These are phyloP conservation scores for human DNA, from an alignment of 2,113 vertebrate genomes.

Conservation along the genomic window DNA sequence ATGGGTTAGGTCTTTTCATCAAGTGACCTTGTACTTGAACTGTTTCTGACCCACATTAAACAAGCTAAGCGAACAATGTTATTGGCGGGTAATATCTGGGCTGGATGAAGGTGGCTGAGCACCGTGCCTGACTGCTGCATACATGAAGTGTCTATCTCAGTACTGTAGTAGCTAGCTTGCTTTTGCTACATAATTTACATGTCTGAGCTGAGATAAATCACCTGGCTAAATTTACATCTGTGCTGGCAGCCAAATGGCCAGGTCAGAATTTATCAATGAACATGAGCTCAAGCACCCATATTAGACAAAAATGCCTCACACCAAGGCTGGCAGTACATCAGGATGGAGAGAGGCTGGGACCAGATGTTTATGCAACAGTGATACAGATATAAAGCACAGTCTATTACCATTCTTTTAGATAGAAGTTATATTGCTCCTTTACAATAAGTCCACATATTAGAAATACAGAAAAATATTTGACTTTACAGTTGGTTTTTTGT, in stretches of 20 bases:
- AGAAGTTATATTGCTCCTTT: neutral
- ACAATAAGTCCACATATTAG: neutral
- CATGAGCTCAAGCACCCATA: neutral
- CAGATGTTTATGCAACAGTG: neutral
- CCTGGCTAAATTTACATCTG: neutral
- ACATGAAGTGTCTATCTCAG: neutral
- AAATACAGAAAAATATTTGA: neutral
- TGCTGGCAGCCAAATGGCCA: neutral
- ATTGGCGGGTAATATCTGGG: neutral
- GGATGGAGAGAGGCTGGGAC: neutral
- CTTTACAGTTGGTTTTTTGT: neutral
- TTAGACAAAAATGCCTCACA: neutral
- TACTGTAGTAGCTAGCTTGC: neutral
- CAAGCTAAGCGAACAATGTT: neutral
- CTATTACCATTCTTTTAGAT: neutral
- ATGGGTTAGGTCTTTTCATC: neutral
- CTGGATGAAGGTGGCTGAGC: neutral
- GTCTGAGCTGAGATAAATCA: neutral
- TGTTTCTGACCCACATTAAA: neutral
- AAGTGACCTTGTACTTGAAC: neutral
- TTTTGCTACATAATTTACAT: neutral
- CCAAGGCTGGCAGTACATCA: neutral
- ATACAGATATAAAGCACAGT: neutral
- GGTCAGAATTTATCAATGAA: neutral
- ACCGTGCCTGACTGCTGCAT: too few relatives aligned